Evolutionary conservation across 2,888 invertebrate species (phyloP).

Genomic region (Platerodrilus igneus): DNA sequence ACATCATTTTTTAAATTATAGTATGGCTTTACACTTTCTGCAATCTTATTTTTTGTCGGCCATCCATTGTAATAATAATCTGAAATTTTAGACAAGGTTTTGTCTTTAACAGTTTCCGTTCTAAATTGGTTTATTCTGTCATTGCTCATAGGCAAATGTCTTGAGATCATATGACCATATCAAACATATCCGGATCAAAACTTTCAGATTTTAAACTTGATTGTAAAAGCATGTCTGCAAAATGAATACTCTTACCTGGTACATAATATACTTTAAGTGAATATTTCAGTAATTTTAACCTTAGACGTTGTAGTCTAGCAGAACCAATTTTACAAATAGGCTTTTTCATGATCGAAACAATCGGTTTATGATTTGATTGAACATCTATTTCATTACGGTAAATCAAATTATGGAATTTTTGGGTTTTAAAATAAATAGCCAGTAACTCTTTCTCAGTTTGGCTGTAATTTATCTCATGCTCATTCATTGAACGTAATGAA

Average conservation of each 20-base stretch:
- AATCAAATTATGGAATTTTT: slow-evolving; percentile 25
- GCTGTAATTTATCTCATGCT: slow-evolving; percentile 17
- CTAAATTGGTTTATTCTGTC: slow-evolving; percentile 15
- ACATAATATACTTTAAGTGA: slow-evolving; percentile 21
- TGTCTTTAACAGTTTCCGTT: slow-evolving; percentile 16
- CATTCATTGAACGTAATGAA: slow-evolving; percentile 17
- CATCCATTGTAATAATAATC: slow-evolving; percentile 26
- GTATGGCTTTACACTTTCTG: slow-evolving; percentile 13
- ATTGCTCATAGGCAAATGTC: slow-evolving; percentile 21
- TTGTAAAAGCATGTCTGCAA: slow-evolving; percentile 26
- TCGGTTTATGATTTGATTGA: slow-evolving; percentile 25
- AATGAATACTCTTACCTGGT: slow-evolving; percentile 24
- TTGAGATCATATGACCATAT: slow-evolving; percentile 25
- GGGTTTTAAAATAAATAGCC: slow-evolving; percentile 19
- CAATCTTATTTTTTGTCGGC: too few relatives aligned
- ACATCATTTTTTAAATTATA: slow-evolving; percentile 13
- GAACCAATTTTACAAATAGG: slow-evolving; percentile 13
- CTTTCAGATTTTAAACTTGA: too few relatives aligned
- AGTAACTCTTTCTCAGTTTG: slow-evolving; percentile 26
- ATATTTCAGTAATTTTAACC: slow-evolving; percentile 25
- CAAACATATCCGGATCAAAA: slow-evolving; percentile 23
- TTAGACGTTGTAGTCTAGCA: slow-evolving; percentile 22
- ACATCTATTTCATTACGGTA: slow-evolving; percentile 24
- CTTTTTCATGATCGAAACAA: slow-evolving; percentile 24
- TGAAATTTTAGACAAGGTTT: background rate